Conservation (phyloP, 2,113 vertebrate genomes). For the Eidolon helvum region DNA sequence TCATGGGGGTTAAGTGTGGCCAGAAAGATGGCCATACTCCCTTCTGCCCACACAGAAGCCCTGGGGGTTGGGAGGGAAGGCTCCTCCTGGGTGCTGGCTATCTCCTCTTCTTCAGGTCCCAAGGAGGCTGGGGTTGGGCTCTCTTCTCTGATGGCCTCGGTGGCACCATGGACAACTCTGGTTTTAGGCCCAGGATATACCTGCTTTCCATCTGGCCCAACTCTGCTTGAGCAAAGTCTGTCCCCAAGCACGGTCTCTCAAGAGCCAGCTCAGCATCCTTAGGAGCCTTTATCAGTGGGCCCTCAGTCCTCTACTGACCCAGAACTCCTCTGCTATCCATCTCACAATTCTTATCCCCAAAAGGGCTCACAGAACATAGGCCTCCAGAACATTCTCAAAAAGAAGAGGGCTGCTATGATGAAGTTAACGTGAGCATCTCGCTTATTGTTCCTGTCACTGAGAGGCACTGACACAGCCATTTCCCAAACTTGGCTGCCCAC, state of each 20-base stretch:
- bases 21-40: not conserved
- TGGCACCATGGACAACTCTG: not conserved
- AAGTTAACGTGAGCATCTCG: accelerated
- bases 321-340: accelerated
- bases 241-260: not conserved
- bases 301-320: not conserved
- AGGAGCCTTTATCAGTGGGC: not conserved
- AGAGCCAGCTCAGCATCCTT: not conserved
- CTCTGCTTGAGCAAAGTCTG: not conserved
- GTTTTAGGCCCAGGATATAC: not conserved
- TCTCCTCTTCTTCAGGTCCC: not conserved
- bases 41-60: not conserved
- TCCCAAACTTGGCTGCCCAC: not conserved
- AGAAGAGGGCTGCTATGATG: not conserved
- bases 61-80: not conserved
- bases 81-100: not conserved
- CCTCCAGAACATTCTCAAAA: not conserved
- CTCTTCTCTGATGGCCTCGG: not conserved
- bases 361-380: not conserved
- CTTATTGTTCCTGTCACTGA: not conserved
- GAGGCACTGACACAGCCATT: not conserved
- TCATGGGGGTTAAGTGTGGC: not conserved
- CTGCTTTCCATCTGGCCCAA: not conserved
- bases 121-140: not conserved
- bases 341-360: not conserved